Evolutionary conservation across 2,888 invertebrate genomes (phyloP).

Genomic region (Pilophorus perplexus): DNA sequence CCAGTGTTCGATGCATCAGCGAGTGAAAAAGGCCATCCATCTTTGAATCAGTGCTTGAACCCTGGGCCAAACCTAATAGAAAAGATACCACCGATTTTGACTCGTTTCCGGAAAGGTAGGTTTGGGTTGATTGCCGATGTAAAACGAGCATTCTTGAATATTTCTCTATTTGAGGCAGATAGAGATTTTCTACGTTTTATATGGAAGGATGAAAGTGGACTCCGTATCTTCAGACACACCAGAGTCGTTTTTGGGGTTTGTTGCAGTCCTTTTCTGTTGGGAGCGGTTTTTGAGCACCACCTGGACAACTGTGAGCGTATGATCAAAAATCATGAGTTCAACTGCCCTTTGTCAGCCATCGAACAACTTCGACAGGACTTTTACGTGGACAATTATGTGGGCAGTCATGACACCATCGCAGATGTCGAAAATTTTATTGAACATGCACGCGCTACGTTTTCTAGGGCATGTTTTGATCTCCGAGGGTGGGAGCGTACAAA

Average conservation of each 20-base stretch:
- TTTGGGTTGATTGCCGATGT: conserved; percentile 48
- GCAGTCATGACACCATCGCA: background rate
- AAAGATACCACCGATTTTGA: conserved; percentile 43
- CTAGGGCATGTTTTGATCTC: background rate
- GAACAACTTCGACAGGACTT: background rate
- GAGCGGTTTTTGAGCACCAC: conserved; percentile 34
- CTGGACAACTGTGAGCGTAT: background rate
- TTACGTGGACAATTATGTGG: conserved; percentile 31
- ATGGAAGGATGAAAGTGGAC: conserved; percentile 38
- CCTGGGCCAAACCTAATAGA: conserved; percentile 47
- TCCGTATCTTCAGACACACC: conserved; percentile 28
- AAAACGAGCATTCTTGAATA: conserved; percentile 50
- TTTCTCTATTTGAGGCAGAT: conserved; percentile 47
- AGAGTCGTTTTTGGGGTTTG: conserved; percentile 39
- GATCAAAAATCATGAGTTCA: background rate
- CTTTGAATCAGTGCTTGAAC: conserved; percentile 48
- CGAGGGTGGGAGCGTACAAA: conserved; percentile 29
- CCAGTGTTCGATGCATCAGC: conserved; percentile 44
- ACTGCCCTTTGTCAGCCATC: background rate
- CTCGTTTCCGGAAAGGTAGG: conserved; percentile 40
- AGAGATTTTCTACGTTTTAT: conserved; percentile 49
- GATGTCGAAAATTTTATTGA: conserved; percentile 2
- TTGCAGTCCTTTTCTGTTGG: conserved; percentile 40
- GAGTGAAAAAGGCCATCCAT: conserved; percentile 28
- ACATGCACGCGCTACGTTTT: background rate